These are phyloP conservation scores for Thereva nobilitata DNA, from an alignment of 2,888 invertebrate species.

Conservation along the genomic window DNA sequence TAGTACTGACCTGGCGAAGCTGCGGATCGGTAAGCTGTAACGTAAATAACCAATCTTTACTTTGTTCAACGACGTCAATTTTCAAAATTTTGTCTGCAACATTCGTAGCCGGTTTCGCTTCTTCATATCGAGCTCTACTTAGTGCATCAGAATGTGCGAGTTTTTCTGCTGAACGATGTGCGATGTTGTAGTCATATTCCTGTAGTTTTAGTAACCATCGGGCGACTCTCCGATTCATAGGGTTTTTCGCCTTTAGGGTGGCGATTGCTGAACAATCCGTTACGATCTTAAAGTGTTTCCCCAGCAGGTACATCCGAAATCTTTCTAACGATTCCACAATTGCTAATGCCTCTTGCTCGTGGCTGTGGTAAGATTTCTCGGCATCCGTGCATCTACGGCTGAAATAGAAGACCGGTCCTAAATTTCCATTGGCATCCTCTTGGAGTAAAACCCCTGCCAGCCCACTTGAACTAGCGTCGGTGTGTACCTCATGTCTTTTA, in stretches of 20 bases:
- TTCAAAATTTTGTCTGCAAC: background rate
- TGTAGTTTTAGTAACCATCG: constrained; percentile 46
- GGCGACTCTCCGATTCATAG: constrained; percentile 46
- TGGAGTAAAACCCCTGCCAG: constrained; percentile 50
- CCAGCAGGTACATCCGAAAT: constrained; percentile 51
- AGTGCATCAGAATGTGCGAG: constrained; percentile 51
- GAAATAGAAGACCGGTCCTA: constrained; percentile 48
- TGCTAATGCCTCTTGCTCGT: constrained; percentile 52
- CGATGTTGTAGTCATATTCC: constrained; percentile 42
- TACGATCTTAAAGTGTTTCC: constrained; percentile 46
- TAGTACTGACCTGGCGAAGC: no score
- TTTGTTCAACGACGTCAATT: background rate
- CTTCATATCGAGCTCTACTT: constrained; percentile 44
- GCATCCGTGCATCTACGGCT: no score
- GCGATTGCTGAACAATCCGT: constrained; percentile 51
- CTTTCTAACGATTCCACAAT: constrained; percentile 36
- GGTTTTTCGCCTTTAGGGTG: constrained; percentile 46
- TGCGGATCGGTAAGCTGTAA: constrained; percentile 39
- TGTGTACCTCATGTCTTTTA: constrained; percentile 48
- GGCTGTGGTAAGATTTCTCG: constrained; percentile 50
- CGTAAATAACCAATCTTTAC: constrained; percentile 22
- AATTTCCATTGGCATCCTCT: constrained; percentile 22
- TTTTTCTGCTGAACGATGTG: constrained; percentile 42
- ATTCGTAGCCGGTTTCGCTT: constrained; percentile 30
- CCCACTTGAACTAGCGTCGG: constrained; percentile 50